phyloP scores from a whole-genome alignment of 2,888 invertebrate species.

The Pogonocherus hispidulus region DNA sequence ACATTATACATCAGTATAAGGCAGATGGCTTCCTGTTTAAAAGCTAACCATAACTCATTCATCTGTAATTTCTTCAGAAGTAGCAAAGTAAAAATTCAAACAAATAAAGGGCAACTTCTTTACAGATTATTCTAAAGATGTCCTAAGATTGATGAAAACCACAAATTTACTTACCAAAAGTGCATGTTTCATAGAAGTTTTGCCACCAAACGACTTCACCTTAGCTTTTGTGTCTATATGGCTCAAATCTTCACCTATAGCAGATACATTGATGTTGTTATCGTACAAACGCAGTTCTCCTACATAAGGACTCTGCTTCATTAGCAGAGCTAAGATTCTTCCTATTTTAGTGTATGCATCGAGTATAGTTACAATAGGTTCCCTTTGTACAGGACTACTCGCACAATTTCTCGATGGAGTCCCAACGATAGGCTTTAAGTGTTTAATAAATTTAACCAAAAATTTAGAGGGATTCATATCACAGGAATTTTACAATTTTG shows the following conservation, averaged over 20 bases:
- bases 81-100: too few species aligned
- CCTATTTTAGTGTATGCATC: conserved; percentile 54
- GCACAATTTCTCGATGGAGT: conserved; percentile 9
- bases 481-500: conserved; percentile 28
- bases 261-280: conserved; percentile 51
- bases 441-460: neutral
- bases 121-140: too few species aligned
- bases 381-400: conserved; percentile 6
- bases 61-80: too few species aligned
- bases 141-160: too few species aligned
- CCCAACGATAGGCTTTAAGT: neutral
- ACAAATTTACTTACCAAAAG: conserved; percentile 57
- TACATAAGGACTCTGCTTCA: conserved; percentile 61
- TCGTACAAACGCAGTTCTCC: conserved; percentile 63
- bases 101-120: too few species aligned
- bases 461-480: conserved; percentile 25
- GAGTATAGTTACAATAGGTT: conserved; percentile 51
- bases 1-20: too few species aligned
- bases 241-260: conserved; percentile 61
- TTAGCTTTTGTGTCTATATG: conserved; percentile 62
- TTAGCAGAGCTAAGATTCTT: conserved; percentile 55
- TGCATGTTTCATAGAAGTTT: conserved; percentile 57
- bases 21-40: too few species aligned
- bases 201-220: conserved; percentile 60
- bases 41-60: too few species aligned